A percentile compares a stretch with the other conserved stretches of the same genome.
phyloP scores from a whole-genome alignment of 2,888 invertebrate species.

The Toxonevra muliebris region DNA sequence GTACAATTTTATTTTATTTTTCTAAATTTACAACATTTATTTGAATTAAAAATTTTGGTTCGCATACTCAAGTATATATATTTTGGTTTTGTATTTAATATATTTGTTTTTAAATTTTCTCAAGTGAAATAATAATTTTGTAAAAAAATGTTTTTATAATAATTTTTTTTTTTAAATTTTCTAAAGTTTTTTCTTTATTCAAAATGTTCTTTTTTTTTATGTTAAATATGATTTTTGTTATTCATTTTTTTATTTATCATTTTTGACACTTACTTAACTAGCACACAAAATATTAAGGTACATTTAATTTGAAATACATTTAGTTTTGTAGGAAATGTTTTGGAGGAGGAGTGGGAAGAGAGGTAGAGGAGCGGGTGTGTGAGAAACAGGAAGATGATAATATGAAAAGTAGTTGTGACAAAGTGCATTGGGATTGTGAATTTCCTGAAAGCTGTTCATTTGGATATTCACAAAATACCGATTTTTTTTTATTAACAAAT shows the following conservation, averaged over 20 bases:
- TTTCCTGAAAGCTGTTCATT: background rate
- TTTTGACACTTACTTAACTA: constrained; percentile 58
- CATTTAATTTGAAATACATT: constrained; percentile 51
- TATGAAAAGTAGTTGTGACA: background rate
- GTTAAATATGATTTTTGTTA: constrained; percentile 35
- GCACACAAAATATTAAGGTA: constrained; percentile 63
- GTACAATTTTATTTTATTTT: constrained; percentile 34
- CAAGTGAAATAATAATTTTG: constrained; percentile 29
- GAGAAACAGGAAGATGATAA: no score
- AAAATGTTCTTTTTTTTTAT: constrained; percentile 19
- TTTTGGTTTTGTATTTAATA: constrained; percentile 27
- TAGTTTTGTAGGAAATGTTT: constrained; percentile 21
- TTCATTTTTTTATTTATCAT: constrained; percentile 29
- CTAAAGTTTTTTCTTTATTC: constrained; percentile 32
- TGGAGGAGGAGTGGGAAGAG: background rate
- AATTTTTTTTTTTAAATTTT: constrained; percentile 6
- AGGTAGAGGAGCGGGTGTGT: background rate
- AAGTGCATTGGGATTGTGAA: background rate
- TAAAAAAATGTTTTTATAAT: constrained; percentile 21
- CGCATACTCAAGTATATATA: constrained; percentile 12
- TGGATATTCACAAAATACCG: no score
- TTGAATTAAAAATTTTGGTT: constrained; percentile 7
- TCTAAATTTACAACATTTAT: constrained; percentile 28
- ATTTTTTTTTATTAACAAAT: no score
- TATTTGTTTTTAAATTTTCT: constrained; percentile 19